Base-by-base conservation (phyloP, 2,888 invertebrate genomes). In the Pachliopta kotzebuea region DNA sequence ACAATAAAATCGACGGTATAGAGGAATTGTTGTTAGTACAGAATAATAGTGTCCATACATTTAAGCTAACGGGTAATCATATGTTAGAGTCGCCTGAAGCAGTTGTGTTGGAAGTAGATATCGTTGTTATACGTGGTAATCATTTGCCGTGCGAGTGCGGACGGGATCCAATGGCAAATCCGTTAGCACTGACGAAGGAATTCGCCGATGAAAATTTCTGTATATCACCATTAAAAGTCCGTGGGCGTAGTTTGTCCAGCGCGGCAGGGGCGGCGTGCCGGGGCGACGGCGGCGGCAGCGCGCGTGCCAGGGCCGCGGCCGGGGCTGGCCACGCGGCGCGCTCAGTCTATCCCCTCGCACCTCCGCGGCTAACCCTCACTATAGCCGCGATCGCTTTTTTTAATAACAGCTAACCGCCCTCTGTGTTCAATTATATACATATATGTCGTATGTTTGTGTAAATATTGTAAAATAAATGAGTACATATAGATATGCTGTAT, bases 71-170 rank as follows among this genome's bases (percentile, higher is more conserved):
- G 68, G 97, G 97, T 29, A 97, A 97, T 79, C 97, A 97, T 78
- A 94, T 97, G 76, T 85, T 97, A 67, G 96, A 96, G 75, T 94
- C 95, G 0, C 97, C 97, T 63, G 95, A 94, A 71, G 92, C 94
- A 49, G 93, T 97, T 62, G 90, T 94, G n/a, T 88, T 95, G 56
- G 93, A 95, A 70, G 96, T 96, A 60, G 94, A 94, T 68, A 93
- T 93, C 72, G 85, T 97, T 67, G 94, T 94, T 76, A 94, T 96
- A 75, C 90, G 94, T 65, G 94, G 94, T 58, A 97, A 97, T 84
- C 96, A 96, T 78, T 95, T 97, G 79, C 97, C 97, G 2, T 97
- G 97, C 83, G 96, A 97, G 84, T 97, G 97, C 78, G 96, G 96
- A 73, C 95, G 96, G 76, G 94, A 95, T 65, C 93, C 97, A 42